Conservation (phyloP, 2,113 vertebrate species). For the Egretta garzetta region DNA sequence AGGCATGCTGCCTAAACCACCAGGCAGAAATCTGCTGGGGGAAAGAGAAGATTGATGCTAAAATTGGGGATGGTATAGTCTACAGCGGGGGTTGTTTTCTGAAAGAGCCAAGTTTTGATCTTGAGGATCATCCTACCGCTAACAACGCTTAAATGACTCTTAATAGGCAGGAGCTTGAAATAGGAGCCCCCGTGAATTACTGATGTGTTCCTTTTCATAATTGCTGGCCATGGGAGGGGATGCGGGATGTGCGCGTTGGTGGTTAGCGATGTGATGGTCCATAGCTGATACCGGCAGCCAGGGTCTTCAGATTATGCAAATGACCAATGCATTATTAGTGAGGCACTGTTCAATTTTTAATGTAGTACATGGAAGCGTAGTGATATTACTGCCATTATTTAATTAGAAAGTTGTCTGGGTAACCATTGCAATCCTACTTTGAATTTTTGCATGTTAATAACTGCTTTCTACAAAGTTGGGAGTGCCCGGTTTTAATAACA, state of each 20-base stretch:
- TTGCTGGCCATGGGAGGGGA: neutral
- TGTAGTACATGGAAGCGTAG: conserved; percentile 11
- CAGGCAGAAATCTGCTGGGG: neutral
- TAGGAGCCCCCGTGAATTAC: neutral
- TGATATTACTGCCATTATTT: conserved; percentile 58
- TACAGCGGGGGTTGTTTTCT: neutral
- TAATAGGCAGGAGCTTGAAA: neutral
- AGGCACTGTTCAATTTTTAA: conserved; percentile 55
- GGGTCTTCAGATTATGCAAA: conserved; percentile 22
- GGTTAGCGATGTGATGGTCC: neutral
- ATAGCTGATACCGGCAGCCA: neutral
- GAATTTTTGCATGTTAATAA: conserved; percentile 42
- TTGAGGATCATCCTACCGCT: neutral
- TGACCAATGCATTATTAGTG: conserved; percentile 26
- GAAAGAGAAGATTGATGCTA: neutral
- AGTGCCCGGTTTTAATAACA: neutral
- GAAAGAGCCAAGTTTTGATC: neutral
- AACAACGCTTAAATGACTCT: neutral
- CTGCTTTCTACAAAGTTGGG: neutral
- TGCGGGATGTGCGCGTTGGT: accelerated
- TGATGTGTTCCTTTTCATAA: neutral
- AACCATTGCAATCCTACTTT: conserved; percentile 29
- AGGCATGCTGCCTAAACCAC: neutral
- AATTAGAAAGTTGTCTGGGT: conserved; percentile 56
- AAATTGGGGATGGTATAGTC: accelerated